Evolutionary conservation across 2,888 invertebrate genomes (phyloP).

Genomic region (Andrena haemorrhoa): DNA sequence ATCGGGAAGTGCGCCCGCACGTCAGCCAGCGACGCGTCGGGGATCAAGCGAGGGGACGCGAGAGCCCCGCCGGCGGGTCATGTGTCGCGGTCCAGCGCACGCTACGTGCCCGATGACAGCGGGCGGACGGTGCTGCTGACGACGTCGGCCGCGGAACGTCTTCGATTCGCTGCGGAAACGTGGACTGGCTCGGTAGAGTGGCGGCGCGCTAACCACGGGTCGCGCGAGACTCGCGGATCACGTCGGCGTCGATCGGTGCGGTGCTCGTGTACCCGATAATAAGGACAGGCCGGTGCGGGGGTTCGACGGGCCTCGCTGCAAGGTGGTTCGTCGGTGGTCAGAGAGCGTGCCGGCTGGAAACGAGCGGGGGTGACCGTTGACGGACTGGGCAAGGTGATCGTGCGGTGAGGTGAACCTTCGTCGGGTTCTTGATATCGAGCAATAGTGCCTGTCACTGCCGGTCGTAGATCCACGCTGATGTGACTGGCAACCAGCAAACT

Average conservation of each 20-base stretch:
- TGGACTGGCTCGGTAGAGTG: background rate
- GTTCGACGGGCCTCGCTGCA: too few relatives aligned
- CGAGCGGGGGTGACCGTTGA: background rate
- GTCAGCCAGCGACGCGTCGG: background rate
- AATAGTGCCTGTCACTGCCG: background rate
- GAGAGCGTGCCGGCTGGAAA: background rate
- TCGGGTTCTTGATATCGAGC: background rate
- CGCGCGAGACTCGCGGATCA: background rate
- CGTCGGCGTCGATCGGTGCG: background rate
- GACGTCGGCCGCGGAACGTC: constrained; percentile 27
- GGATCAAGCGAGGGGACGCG: background rate
- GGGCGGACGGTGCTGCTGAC: constrained; percentile 37
- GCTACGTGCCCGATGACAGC: constrained; percentile 35
- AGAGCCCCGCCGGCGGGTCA: constrained; percentile 45
- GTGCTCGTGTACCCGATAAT: background rate
- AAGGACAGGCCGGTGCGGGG: background rate
- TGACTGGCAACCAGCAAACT: background rate
- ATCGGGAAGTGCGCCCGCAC: background rate
- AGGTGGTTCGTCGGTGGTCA: too few relatives aligned
- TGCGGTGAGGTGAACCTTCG: too few relatives aligned
- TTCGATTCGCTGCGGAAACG: constrained; percentile 47
- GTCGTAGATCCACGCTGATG: background rate
- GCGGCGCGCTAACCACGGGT: constrained; percentile 39
- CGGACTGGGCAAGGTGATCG: too few relatives aligned
- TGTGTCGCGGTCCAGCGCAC: constrained; percentile 53